Base-by-base conservation (phyloP, 2,888 invertebrate species). In the Mesoligia furuncula region DNA sequence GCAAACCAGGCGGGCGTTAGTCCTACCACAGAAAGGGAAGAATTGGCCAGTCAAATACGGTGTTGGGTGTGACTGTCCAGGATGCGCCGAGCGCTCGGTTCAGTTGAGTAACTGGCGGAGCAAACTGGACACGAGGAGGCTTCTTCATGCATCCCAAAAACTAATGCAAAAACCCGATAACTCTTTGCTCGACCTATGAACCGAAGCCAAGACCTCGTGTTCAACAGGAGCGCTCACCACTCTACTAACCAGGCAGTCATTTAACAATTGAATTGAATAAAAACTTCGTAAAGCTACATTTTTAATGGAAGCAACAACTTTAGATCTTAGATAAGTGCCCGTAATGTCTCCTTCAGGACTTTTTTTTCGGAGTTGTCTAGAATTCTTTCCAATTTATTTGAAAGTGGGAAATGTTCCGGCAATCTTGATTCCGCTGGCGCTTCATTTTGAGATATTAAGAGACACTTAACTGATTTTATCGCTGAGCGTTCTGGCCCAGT, bases 371-470 rank as follows among this genome's bases (percentile, higher is more conserved):
- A 20, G 65, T 67, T 73, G 73, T 75, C 75, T 77, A 67, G 66
- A 85, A 74, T 79, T 66, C 57, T 69, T 78, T 85, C 78, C 73
- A 85, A 85, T 84, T 85, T 84, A 73, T 81, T 81, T 84, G 74
- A 75, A 77, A 77, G 65, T 74, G 65, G 54, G 39, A 68, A 84
- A 61, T 75, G 67, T 71, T 77, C 20, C 31, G 80, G 57, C 77
- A 42, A 85, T 77, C 81, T 85, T 77, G 75, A 84, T 84, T 84
- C 15, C 11, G n/a, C n/a, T 65, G 51, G 73, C 73, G 79, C 70
- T 77, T 70, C 70, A 79, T 73, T 79, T 75, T 42, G 2, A 64
- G 71, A 79, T 79, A 78, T 79, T 73, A 79, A 79, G 59, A 31
- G 73, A 48, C 39, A 66, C 51, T 81, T 78, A 66, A 62, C 39